Conservation (phyloP, 2,797 vertebrate genomes). For the Accipiter fasciatus region DNA sequence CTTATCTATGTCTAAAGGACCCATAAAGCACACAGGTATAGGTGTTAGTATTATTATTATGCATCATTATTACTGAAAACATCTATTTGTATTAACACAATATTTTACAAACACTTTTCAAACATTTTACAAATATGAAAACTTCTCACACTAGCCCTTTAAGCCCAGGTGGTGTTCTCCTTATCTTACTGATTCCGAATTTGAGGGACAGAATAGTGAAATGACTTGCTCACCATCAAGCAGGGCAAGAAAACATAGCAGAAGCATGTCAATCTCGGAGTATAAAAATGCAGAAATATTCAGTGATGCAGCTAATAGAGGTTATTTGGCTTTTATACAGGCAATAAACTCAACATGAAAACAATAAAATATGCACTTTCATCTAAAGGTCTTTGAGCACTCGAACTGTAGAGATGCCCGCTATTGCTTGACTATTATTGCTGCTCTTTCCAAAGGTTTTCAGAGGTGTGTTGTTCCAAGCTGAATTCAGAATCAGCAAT, state of each 20-base stretch:
- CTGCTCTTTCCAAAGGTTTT: background rate
- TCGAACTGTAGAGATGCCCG: background rate
- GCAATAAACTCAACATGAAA: conserved; percentile 12
- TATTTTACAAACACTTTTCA: background rate
- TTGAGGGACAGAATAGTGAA: background rate
- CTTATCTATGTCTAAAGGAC: background rate
- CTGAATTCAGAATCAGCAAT: background rate
- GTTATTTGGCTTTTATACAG: background rate
- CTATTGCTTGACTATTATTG: background rate
- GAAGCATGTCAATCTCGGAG: background rate
- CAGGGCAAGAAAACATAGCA: background rate
- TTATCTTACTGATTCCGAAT: background rate
- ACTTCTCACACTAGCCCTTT: background rate
- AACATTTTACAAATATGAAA: background rate
- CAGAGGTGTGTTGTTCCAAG: background rate
- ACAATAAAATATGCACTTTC: background rate
- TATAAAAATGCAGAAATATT: background rate
- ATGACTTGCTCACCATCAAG: background rate
- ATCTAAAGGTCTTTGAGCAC: background rate
- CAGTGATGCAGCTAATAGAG: background rate
- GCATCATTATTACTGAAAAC: background rate
- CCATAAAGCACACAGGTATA: background rate
- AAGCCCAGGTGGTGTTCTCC: background rate
- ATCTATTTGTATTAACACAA: background rate
- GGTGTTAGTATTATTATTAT: background rate